phyloP scores from a whole-genome alignment of 2,113 vertebrate genomes.

The Tamias sibiricus region DNA sequence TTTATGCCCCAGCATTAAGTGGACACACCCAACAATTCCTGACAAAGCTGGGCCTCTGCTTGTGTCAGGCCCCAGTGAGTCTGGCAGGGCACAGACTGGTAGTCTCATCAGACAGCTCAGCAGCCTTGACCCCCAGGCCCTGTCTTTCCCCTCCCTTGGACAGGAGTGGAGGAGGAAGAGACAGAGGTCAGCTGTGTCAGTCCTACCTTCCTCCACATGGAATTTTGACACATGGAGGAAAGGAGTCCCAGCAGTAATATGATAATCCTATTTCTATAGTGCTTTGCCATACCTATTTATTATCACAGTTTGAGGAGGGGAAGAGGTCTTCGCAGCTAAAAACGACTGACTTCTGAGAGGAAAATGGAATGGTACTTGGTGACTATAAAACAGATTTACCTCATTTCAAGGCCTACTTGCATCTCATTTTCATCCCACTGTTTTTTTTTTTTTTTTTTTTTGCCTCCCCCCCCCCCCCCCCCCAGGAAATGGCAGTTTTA shows the following conservation, averaged over 20 bases:
- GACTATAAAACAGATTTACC: not conserved
- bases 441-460: not conserved
- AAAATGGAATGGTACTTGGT: not conserved
- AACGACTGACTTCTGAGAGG: not conserved
- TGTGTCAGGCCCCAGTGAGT: not conserved
- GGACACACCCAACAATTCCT: not conserved
- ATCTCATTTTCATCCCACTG: not conserved
- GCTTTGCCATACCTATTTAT: not conserved
- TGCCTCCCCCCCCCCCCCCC: no score
- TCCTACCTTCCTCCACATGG: not conserved
- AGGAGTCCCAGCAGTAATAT: not conserved
- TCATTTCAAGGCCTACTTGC: not conserved
- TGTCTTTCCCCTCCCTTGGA: not conserved
- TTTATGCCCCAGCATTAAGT: not conserved
- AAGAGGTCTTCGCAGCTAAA: not conserved
- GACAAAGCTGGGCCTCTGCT: not conserved
- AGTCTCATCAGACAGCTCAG: not conserved
- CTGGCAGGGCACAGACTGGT: not conserved
- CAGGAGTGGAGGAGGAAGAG: not conserved
- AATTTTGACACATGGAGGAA: not conserved
- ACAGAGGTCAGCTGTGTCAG: not conserved
- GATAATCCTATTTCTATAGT: not conserved
- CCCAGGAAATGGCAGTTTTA: not conserved
- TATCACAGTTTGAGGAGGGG: not conserved
- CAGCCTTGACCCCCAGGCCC: not conserved